These are phyloP conservation scores for Hylaeus anthracinus DNA, from an alignment of 1,140 invertebrate species.

Conservation along the genomic window DNA sequence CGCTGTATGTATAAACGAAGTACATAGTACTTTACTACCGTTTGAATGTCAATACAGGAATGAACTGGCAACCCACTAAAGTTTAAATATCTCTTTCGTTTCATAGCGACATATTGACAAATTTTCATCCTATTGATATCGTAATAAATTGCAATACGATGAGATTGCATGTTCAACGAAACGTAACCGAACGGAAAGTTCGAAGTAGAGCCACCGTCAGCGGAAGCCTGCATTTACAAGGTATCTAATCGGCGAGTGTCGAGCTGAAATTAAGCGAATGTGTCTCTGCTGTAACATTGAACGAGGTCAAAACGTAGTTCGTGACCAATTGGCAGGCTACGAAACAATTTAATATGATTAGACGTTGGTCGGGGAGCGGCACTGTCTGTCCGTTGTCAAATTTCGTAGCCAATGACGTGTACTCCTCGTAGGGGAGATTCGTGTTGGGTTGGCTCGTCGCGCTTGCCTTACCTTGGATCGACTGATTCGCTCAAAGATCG, in stretches of 20 bases:
- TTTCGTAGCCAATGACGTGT: slow-evolving; percentile 19
- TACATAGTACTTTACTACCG: too few relatives aligned
- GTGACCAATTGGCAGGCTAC: slow-evolving; percentile 39
- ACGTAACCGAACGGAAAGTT: background rate
- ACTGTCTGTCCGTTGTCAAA: slow-evolving; percentile 57
- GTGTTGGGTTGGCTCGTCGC: background rate
- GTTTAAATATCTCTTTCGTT: too few relatives aligned
- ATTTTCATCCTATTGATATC: background rate
- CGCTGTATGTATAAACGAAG: too few relatives aligned
- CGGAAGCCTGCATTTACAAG: slow-evolving; percentile 2
- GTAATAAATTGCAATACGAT: background rate
- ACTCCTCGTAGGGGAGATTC: background rate
- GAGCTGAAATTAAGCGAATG: background rate
- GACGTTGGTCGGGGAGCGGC: slow-evolving; percentile 36
- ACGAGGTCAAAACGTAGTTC: slow-evolving; percentile 28
- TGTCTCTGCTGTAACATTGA: slow-evolving; percentile 1
- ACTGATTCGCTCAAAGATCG: too few relatives aligned
- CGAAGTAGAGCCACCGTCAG: background rate
- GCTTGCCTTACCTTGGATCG: background rate
- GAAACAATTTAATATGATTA: slow-evolving; percentile 62
- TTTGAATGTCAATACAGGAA: too few relatives aligned
- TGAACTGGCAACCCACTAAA: too few relatives aligned
- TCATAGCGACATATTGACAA: too few relatives aligned
- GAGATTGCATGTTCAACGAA: too few relatives aligned
- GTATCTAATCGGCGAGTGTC: slow-evolving; percentile 30